Percentiles rank a stretch among this genome's conserved stretches.
Conservation (phyloP, 2,113 vertebrate genomes). For the Glaucidium brasilianum region DNA sequence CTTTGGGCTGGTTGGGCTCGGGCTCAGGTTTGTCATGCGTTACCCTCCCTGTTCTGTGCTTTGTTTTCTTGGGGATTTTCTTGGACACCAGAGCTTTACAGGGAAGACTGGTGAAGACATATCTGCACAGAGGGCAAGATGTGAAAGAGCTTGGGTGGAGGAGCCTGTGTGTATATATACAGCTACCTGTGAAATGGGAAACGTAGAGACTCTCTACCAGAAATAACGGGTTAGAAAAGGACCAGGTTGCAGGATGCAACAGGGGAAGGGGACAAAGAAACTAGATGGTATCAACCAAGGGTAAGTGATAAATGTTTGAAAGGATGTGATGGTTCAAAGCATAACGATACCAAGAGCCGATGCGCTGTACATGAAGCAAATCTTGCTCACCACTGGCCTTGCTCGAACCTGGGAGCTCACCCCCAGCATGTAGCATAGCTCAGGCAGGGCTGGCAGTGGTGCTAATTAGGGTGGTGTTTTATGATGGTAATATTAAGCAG, state of each 20-base stretch:
- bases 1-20: background rate
- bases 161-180: background rate
- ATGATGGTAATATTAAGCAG: background rate
- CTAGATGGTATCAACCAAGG: background rate
- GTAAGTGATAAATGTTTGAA: background rate
- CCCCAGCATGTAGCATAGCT: background rate
- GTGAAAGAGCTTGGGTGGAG: background rate
- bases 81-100: background rate
- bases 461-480: background rate
- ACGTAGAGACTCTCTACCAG: background rate
- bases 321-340: background rate
- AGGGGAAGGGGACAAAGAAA: background rate
- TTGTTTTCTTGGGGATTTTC: background rate
- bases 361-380: rapidly evolving
- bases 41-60: background rate
- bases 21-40: background rate
- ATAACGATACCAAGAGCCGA: background rate
- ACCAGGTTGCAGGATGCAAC: too few species aligned
- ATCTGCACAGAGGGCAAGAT: background rate
- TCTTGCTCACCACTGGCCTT: rapidly evolving
- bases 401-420: too few species aligned
- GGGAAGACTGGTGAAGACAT: background rate
- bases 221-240: background rate
- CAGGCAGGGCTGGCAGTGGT: background rate
- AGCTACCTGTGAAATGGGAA: background rate